phyloP scores from a whole-genome alignment of 2,888 invertebrate species.

The Synergus laeviventris region DNA sequence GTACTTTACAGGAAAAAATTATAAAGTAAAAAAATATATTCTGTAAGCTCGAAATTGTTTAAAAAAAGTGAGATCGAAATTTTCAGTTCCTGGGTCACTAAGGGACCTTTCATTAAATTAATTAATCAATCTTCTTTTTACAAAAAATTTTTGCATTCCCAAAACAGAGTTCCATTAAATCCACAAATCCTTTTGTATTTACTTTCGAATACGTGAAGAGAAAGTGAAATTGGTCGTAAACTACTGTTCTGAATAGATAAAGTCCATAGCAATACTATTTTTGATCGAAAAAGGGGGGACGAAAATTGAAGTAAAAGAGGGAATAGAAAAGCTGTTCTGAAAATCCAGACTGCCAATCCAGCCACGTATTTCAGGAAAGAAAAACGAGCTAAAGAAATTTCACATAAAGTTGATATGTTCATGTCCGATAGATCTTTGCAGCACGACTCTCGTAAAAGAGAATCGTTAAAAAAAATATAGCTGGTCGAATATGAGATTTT shows the following conservation, averaged over 20 bases:
- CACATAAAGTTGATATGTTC: constrained; percentile 21
- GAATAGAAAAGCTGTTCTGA: constrained; percentile 13
- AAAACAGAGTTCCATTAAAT: background rate
- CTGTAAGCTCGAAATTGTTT: no score
- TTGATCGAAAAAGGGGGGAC: background rate
- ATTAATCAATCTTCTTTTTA: no score
- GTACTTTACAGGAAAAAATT: no score
- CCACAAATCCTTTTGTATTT: constrained; percentile 14
- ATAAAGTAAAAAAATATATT: no score
- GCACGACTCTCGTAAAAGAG: constrained; percentile 12
- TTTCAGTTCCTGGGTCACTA: no score
- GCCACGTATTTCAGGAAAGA: constrained; percentile 14
- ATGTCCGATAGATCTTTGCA: constrained; percentile 8
- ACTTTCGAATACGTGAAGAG: background rate
- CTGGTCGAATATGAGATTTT: background rate
- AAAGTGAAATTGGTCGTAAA: constrained; percentile 25
- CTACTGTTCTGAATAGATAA: constrained; percentile 12
- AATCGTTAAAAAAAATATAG: background rate
- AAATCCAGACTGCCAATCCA: constrained; percentile 24
- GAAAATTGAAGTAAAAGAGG: constrained; percentile 24
- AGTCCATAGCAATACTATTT: constrained; percentile 18
- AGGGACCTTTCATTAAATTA: no score
- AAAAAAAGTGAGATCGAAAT: no score
- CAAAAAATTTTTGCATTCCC: background rate
- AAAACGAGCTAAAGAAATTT: constrained; percentile 26